Conservation (phyloP, 2,797 vertebrate species). For the Platalea minor region DNA sequence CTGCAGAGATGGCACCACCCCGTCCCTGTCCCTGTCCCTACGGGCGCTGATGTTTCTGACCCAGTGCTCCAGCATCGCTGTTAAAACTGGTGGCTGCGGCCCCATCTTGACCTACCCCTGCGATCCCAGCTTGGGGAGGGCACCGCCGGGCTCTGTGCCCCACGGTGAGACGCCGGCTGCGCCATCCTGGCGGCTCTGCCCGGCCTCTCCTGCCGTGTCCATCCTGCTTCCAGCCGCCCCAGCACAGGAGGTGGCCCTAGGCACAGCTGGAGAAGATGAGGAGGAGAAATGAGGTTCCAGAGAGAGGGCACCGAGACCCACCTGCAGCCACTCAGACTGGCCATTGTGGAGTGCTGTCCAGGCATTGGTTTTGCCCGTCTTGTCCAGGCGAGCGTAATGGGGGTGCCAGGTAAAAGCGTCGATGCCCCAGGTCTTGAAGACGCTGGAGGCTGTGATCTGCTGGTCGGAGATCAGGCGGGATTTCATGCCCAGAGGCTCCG, state of each 20-base stretch:
- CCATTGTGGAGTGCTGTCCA: constrained; percentile 86
- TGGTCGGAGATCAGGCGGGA: constrained; percentile 83
- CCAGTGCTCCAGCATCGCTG: background rate
- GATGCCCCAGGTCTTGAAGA: constrained; percentile 90
- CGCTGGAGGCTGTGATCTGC: constrained; percentile 90
- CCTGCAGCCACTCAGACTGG: constrained; percentile 93
- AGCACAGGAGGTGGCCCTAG: background rate
- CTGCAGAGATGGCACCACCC: rapidly evolving
- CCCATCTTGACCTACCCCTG: background rate
- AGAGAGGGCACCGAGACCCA: constrained; percentile 24
- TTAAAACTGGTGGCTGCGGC: background rate
- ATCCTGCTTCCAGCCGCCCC: background rate
- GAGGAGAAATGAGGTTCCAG: background rate
- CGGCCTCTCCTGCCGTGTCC: rapidly evolving
- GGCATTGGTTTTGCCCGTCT: constrained; percentile 91
- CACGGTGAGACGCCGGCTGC: background rate
- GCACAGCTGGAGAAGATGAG: background rate
- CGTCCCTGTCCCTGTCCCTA: background rate
- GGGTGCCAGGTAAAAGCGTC: constrained; percentile 91
- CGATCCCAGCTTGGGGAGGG: rapidly evolving
- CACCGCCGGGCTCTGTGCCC: rapidly evolving
- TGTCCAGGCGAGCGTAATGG: constrained; percentile 89
- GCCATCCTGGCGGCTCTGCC: background rate
- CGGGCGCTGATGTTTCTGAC: background rate
- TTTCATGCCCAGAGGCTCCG: constrained; percentile 91